Percentiles rank a stretch among this genome's conserved stretches.
Evolutionary conservation across 2,797 vertebrate genomes (phyloP).

Genomic region (Sebastes umbrosus): DNA sequence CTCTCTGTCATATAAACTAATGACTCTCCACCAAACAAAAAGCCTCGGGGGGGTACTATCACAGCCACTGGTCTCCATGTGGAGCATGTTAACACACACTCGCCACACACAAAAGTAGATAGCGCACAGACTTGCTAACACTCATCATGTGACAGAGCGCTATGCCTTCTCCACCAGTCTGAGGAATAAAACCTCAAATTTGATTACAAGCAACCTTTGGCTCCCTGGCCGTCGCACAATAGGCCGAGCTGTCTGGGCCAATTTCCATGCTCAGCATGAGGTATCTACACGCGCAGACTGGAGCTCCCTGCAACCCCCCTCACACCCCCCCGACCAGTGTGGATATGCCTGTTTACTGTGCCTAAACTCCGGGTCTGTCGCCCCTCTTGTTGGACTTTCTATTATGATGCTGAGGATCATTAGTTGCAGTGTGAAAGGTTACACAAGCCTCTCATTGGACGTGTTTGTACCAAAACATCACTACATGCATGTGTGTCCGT

Average conservation of each 20-base stretch:
- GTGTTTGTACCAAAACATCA: constrained; percentile 60
- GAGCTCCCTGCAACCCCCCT: constrained; percentile 48
- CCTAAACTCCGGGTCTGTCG: constrained; percentile 88
- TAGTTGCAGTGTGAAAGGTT: constrained; percentile 76
- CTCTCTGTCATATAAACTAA: constrained; percentile 39
- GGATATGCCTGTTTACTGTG: constrained; percentile 98
- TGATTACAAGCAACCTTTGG: constrained; percentile 99
- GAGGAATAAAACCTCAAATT: constrained; percentile 93
- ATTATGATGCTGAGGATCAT: constrained; percentile 71
- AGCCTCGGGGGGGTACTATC: constrained; percentile 34
- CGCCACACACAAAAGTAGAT: constrained; percentile 69
- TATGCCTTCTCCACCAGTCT: constrained; percentile 83
- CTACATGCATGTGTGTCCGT: background rate
- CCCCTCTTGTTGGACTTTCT: constrained; percentile 69
- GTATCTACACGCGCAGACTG: constrained; percentile 79
- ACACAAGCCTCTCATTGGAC: constrained; percentile 57
- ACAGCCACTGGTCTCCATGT: constrained; percentile 24
- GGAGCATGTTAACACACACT: constrained; percentile 64
- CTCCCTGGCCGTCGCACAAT: constrained; percentile 94
- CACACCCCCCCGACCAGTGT: constrained; percentile 57
- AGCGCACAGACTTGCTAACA: constrained; percentile 55
- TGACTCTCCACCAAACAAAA: constrained; percentile 49
- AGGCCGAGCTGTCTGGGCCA: constrained; percentile 95
- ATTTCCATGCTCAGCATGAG: constrained; percentile 99
- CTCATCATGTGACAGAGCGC: constrained; percentile 72